These are phyloP conservation scores for Dipodomys ordii DNA, from an alignment of 2,113 vertebrate genomes.

Conservation along the genomic window DNA sequence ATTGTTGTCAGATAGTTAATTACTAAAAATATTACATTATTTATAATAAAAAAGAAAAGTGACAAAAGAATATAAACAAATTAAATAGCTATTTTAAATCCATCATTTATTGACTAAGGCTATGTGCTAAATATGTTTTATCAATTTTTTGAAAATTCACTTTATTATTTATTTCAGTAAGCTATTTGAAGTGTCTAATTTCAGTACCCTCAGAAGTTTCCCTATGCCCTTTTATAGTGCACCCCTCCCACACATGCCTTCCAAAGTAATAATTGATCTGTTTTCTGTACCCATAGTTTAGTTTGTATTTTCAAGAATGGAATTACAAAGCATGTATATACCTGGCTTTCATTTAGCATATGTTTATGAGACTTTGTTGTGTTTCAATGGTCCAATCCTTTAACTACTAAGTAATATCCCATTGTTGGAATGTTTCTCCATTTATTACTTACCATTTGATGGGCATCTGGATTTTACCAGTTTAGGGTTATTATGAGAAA, in stretches of 20 bases:
- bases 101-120: neutral
- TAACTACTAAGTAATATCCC: neutral
- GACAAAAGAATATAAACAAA: conserved; percentile 40
- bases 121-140: neutral
- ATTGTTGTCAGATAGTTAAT: too few species aligned
- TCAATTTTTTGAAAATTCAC: neutral
- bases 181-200: neutral
- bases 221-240: neutral
- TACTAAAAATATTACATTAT: too few species aligned
- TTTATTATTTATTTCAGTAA: conserved; percentile 7
- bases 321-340: neutral
- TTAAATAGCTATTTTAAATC: neutral
- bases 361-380: neutral
- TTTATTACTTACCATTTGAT: neutral
- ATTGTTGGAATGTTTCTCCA: neutral
- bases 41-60: neutral
- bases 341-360: neutral
- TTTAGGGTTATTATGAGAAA: neutral
- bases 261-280: neutral
- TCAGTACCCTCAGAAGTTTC: neutral
- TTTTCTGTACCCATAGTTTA: neutral
- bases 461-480: neutral
- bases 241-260: neutral
- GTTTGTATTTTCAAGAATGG: neutral
- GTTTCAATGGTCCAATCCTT: neutral